phyloP scores from a whole-genome alignment of 2,888 invertebrate species.

The Bombyx huttoni region DNA sequence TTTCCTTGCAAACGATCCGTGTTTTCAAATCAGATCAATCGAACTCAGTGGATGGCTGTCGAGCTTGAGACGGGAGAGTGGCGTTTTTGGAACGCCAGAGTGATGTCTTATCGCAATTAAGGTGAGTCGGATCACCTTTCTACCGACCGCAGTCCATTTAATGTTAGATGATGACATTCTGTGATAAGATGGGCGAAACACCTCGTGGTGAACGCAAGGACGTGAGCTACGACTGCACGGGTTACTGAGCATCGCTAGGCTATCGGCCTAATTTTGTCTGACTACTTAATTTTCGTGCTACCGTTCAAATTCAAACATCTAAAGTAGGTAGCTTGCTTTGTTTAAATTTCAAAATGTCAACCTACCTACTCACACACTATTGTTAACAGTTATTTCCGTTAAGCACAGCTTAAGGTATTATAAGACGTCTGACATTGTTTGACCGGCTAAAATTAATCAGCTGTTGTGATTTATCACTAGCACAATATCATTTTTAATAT shows the following conservation, averaged over 20 bases:
- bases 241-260: constrained; percentile 21
- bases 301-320: not conserved
- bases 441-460: constrained; percentile 5
- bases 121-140: constrained; percentile 54
- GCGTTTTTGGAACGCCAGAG: constrained; percentile 25
- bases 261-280: constrained; percentile 10
- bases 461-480: not conserved
- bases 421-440: constrained; percentile 15
- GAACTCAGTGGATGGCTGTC: constrained; percentile 21
- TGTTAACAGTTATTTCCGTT: constrained; percentile 14
- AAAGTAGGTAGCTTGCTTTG: not conserved
- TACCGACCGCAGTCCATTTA: constrained; percentile 32
- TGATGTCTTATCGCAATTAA: constrained; percentile 43
- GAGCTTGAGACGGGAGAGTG: constrained; percentile 17
- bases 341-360: not conserved
- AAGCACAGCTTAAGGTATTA: constrained; percentile 16
- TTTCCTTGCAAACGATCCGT: constrained; percentile 37
- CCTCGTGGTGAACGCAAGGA: constrained; percentile 62
- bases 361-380: constrained; percentile 6
- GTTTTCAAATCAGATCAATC: constrained; percentile 31
- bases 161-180: constrained; percentile 52
- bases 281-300: constrained; percentile 2
- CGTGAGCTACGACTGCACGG: constrained; percentile 24
- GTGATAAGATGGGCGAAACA: constrained; percentile 48
- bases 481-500: not conserved